Base-by-base conservation (phyloP, 2,888 invertebrate genomes). In the Latheticus oryzae region DNA sequence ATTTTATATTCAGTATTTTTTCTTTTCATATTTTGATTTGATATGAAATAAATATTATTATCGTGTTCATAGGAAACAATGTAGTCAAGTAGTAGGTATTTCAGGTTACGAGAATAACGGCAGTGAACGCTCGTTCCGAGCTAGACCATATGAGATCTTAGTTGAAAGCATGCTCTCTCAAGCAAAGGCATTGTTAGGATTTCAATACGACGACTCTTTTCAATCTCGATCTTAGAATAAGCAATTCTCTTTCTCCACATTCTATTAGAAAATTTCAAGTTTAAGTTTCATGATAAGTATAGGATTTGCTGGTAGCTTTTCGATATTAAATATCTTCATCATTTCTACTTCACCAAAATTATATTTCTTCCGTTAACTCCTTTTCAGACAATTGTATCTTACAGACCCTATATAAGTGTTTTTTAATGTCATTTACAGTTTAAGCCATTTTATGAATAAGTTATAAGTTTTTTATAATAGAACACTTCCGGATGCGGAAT, bases 381-480 rank as follows among this genome's bases (percentile, higher is more conserved):
- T 13, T 40, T 40, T 40, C 19, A 26, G 52, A 40, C 33, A 53
- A 53, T 21, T 45, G 28, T 37, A 15, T 15, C 48, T 48, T 35
- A 32, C 32, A 47, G 35, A 16, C 38, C 38, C 24, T 50, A 35
- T n/a, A n/a, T 66, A 64, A 68, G 64, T 63, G 65, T 62, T 63
- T 64, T 64, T 61, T 58, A 62, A 67, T 66, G 67, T 63, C 37
- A 53, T 52, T 50, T 43, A 26, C 12, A 52, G 47, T 40, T 55
- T 35, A 26, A 57, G 53, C 56, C 54, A 35, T 57, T 61, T 59
- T 60, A 45, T 60, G 63, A 67, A 64, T 63, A 66, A 70, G 66
- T 67, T 63, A 66, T 63, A 63, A 43, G 37, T 62, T 65, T 67
- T 60, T 65, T 69, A n/a, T n/a, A 70, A 70, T 70, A 68, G 68